Evolutionary conservation across 2,797 vertebrate species (phyloP).

Genomic region (Dipus sagitta): DNA sequence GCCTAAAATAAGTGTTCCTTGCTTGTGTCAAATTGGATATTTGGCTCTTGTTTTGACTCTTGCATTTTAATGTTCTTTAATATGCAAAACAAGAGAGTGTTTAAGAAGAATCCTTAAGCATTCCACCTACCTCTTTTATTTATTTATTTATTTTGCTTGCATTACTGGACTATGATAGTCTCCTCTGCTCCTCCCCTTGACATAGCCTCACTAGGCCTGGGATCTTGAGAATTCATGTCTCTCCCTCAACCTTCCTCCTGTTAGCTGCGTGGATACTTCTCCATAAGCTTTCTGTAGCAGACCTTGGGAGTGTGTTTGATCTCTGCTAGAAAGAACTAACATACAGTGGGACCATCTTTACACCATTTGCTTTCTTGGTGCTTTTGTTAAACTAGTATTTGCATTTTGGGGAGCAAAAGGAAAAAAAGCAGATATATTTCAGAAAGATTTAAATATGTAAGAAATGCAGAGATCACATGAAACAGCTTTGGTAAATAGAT

Average conservation of each 20-base stretch:
- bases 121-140: neutral
- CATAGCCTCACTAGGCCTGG: neutral
- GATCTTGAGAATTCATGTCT: slow-evolving; percentile 30
- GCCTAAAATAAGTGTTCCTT: slow-evolving; percentile 24
- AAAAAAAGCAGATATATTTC: slow-evolving; percentile 74
- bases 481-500: slow-evolving; percentile 59
- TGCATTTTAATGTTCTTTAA: slow-evolving; percentile 55
- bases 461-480: slow-evolving; percentile 63
- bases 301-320: slow-evolving; percentile 23
- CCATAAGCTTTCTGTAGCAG: slow-evolving; percentile 3
- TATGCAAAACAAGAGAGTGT: slow-evolving; percentile 26
- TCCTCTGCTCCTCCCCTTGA: neutral
- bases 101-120: neutral
- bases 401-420: slow-evolving; percentile 76
- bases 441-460: slow-evolving; percentile 76
- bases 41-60: slow-evolving; percentile 61
- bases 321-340: slow-evolving; percentile 61
- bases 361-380: slow-evolving; percentile 68
- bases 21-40: slow-evolving; percentile 39
- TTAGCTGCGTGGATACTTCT: slow-evolving; percentile 17
- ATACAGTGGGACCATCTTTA: slow-evolving; percentile 41
- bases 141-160: neutral
- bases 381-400: slow-evolving; percentile 73
- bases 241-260: neutral
- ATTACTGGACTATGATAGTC: neutral